These are phyloP conservation scores for Pogoniulus pusillus DNA, from an alignment of 2,797 vertebrate genomes.

Conservation along the genomic window DNA sequence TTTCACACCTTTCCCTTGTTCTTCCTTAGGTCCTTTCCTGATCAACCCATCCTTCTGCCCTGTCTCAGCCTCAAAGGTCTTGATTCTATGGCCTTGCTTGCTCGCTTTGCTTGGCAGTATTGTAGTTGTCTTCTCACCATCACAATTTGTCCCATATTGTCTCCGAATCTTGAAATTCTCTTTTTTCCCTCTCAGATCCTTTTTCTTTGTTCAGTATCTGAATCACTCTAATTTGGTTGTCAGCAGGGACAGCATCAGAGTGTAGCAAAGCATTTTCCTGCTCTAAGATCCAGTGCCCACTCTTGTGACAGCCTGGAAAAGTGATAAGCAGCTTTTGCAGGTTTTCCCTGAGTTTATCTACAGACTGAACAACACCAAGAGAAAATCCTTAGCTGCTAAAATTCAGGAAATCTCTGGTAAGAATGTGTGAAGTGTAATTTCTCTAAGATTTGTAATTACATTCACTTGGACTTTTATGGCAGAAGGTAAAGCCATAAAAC, in stretches of 20 bases:
- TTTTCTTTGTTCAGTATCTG: background rate
- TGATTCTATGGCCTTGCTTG: background rate
- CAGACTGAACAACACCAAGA: background rate
- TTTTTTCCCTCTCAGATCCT: background rate
- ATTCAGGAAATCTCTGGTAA: background rate
- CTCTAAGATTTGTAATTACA: background rate
- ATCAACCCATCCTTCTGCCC: background rate
- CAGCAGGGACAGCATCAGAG: background rate
- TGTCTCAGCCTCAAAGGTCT: background rate
- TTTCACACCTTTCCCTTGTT: background rate
- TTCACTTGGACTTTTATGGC: background rate
- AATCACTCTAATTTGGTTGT: background rate
- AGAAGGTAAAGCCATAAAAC: background rate
- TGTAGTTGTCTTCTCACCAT: background rate
- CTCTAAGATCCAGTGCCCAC: rapidly evolving
- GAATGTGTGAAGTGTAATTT: background rate
- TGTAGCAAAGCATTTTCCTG: background rate
- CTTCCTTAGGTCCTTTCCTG: background rate
- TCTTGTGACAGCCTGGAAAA: background rate
- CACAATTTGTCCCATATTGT: background rate
- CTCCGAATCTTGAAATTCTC: background rate
- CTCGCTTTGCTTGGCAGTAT: background rate
- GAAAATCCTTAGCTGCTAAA: background rate
- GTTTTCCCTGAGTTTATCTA: background rate
- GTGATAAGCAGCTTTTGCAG: background rate